phyloP scores from a whole-genome alignment of 92 coral and sea anemone species.

The Zoanthus gigantus region DNA sequence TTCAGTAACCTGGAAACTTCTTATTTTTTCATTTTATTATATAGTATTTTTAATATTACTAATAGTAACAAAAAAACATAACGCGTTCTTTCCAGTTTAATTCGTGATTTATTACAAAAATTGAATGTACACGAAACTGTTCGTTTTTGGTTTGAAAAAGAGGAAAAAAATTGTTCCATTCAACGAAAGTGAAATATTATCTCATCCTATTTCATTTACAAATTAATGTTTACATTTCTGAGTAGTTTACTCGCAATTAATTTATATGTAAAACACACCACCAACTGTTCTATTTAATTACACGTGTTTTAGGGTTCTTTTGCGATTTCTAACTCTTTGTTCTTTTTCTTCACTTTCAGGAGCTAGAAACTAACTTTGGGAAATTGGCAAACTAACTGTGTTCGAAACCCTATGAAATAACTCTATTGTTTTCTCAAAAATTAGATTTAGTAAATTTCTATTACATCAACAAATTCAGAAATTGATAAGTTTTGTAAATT shows the following conservation, averaged over 20 bases:
- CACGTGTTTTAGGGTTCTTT: neutral
- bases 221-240: slow-evolving; percentile 22
- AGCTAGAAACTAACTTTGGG: too few relatives aligned
- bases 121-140: neutral
- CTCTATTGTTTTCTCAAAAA: neutral
- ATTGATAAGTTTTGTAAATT: too few relatives aligned
- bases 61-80: slow-evolving; percentile 2
- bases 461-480: too few relatives aligned
- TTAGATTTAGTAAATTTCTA: neutral
- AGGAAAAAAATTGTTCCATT: neutral
- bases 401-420: neutral
- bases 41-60: neutral
- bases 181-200: neutral
- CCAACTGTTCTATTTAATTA: slow-evolving; percentile 14
- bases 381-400: too few relatives aligned
- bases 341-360: too few relatives aligned
- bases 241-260: slow-evolving; percentile 12
- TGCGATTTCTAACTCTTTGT: neutral
- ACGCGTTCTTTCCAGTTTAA: neutral
- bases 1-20: slow-evolving; percentile 34
- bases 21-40: neutral
- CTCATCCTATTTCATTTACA: neutral
- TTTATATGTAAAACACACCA: slow-evolving; percentile 40
- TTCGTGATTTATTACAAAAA: neutral
- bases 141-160: neutral